Conservation (phyloP, 1,140 invertebrate genomes). For the Zelostemma sp. region DNA sequence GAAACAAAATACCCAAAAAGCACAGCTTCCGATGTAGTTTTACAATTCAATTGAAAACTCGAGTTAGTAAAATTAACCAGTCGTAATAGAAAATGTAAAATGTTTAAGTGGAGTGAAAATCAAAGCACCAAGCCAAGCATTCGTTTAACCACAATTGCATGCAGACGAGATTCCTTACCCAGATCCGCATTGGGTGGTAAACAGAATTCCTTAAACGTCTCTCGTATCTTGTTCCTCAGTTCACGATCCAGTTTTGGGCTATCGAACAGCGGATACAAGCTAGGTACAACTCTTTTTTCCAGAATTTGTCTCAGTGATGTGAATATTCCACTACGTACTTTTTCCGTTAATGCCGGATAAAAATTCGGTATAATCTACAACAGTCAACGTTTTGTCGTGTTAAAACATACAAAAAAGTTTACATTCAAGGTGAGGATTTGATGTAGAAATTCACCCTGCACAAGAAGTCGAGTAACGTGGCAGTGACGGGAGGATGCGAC, state of each 20-base stretch:
- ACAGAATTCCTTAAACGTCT: constrained; percentile 94
- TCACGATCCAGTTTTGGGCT: constrained; percentile 93
- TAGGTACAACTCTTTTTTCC: constrained; percentile 93
- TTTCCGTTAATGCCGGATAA: constrained; percentile 85
- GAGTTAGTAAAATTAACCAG: too few species aligned
- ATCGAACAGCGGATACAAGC: constrained; percentile 91
- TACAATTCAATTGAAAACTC: too few species aligned
- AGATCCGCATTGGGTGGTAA: constrained; percentile 70
- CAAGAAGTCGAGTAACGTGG: constrained; percentile 94
- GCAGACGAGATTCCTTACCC: constrained; percentile 52
- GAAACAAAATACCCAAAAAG: too few species aligned
- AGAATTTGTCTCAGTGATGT: constrained; percentile 93
- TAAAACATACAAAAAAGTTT: constrained; percentile 23
- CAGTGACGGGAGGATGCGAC: constrained; percentile 95
- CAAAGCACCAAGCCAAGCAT: too few species aligned
- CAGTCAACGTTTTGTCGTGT: neutral
- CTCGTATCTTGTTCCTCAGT: constrained; percentile 85
- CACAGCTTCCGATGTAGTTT: too few species aligned
- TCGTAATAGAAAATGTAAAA: too few species aligned
- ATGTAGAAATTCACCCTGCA: constrained; percentile 81
- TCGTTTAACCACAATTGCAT: too few species aligned
- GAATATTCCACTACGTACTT: constrained; percentile 91
- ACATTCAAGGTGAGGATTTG: too few species aligned
- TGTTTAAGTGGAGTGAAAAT: too few species aligned
- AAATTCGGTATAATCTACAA: constrained; percentile 97